Conservation (phyloP, 2,888 invertebrate species). For the Drosophila meridiana region DNA sequence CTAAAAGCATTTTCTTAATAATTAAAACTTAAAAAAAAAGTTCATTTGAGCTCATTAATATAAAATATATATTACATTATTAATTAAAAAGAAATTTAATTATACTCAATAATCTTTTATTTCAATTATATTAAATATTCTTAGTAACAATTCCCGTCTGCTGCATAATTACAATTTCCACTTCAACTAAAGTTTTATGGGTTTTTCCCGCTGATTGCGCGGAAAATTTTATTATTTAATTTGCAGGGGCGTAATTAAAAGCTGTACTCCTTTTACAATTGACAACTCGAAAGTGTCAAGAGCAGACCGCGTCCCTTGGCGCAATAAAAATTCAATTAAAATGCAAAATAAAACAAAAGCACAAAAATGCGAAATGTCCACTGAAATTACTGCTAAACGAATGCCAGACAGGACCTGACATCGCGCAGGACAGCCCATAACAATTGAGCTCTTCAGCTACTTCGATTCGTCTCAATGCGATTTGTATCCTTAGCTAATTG, state of each 20-base stretch:
- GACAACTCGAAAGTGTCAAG: constrained; percentile 36
- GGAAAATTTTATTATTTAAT: constrained; percentile 35
- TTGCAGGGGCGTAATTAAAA: constrained; percentile 42
- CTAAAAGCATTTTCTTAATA: no score
- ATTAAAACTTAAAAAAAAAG: no score
- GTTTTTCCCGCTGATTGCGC: constrained; percentile 20
- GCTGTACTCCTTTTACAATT: constrained; percentile 4
- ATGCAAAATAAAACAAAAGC: constrained; percentile 19
- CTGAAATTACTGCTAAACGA: constrained; percentile 40
- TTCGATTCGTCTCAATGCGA: constrained; percentile 13
- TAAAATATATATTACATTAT: no score
- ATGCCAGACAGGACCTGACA: constrained; percentile 12
- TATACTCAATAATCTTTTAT: background rate
- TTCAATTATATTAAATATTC: background rate
- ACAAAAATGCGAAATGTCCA: constrained; percentile 34
- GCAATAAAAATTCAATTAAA: constrained; percentile 50
- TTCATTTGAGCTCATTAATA: no score
- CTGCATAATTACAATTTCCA: constrained; percentile 26
- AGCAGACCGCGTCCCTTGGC: constrained; percentile 19
- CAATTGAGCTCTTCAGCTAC: constrained; percentile 32
- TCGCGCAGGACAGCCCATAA: constrained; percentile 14
- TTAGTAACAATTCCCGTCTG: background rate
- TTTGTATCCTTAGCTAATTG: constrained; percentile 53
- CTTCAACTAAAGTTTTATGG: constrained; percentile 19
- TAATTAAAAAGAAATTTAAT: background rate